Evolutionary conservation across 2,797 vertebrate genomes (phyloP), one percentile per base, ranked within the genome.

Genomic region (Synanceia verrucosa): DNA sequence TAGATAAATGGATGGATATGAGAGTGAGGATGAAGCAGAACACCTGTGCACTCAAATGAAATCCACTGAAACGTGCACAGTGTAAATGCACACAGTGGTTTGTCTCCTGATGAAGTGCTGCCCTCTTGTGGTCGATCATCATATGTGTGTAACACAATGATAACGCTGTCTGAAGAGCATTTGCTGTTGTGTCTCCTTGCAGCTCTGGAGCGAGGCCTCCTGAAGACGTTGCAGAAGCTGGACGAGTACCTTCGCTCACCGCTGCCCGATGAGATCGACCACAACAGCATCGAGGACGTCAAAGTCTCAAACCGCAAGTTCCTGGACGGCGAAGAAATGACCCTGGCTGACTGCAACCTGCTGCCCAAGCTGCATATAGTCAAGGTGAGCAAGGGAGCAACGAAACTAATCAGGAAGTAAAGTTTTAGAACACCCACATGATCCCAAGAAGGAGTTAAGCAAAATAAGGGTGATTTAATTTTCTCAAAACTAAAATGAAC

Each of bases 331-430:
- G 95, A 98, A 0, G 96, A 99, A 75, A 99, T 99, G 97, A 99
- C 98, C 0, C 64, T 99, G 77, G 97, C 97, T 0, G 97, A 99
- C 89, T 99, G 98, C 80, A 99, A 99, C 93, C 92, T 99, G 87
- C 94, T 99, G 57, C 98, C 98, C 63, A 99, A 99, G 67, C 94
- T 99, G 68, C 98, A 99, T 86, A 99, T 99, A 50, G 96, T 99
- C 78, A 99, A 99, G 96, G 98, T 98, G 60, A 75, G 77, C 4
- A 13, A 34, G 6, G 2, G 28, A 29, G 28, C 28, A 29, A 29
- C 28, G 6, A 29, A 29, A 29, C 28, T 29, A 29, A 29, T 29
- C 4, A 6, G 28, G 6, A 29, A 29, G 28, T 29, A 9, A 19
- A 41, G 24, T 58, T 6, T 6, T 39, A 18, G 7, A 13, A 24